Conservation (phyloP, 2,888 invertebrate species). For the Balanococcus diminutus region DNA sequence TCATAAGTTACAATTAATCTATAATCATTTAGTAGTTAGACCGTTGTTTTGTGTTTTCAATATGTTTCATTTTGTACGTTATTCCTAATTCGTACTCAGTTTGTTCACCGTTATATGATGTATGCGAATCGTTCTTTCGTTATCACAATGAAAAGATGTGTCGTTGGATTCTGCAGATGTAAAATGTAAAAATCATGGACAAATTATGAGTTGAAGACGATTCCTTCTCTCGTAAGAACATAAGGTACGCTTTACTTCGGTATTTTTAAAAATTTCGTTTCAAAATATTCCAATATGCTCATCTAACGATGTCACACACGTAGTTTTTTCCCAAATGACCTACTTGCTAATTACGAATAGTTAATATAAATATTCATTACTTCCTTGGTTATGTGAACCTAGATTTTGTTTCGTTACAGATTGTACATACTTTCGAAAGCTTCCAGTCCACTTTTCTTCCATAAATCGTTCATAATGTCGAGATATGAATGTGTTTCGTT, state of each 20-base stretch:
- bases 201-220: neutral
- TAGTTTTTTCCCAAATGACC: neutral
- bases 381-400: neutral
- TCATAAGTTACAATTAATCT: neutral
- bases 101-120: neutral
- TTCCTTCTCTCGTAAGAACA: neutral
- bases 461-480: neutral
- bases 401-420: neutral
- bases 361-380: neutral
- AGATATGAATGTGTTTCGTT: neutral
- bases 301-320: neutral
- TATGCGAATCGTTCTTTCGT: neutral
- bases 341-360: neutral
- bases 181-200: neutral
- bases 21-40: neutral
- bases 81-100: neutral
- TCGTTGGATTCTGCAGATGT: neutral
- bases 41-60: neutral
- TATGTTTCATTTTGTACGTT: neutral
- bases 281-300: neutral
- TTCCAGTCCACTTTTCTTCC: neutral
- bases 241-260: neutral
- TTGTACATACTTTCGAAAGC: neutral
- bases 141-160: neutral
- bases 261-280: neutral